Evolutionary conservation across 2,888 invertebrate genomes (phyloP).

Genomic region (Scaptomyza parva): DNA sequence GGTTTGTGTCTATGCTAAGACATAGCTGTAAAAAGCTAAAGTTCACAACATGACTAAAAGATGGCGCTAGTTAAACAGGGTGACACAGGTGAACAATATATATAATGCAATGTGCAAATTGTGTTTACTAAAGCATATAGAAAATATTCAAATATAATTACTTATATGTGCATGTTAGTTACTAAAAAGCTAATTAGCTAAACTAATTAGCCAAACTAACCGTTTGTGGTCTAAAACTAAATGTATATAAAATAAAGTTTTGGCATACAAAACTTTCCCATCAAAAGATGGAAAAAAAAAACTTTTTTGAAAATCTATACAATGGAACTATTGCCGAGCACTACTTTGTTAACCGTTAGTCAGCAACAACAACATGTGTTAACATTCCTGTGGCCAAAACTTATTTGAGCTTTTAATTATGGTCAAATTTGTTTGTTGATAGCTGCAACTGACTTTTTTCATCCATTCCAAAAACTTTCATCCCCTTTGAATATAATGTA

Average conservation of each 20-base stretch:
- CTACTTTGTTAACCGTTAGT: constrained; percentile 8
- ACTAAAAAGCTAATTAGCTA: background rate
- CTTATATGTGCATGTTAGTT: no score
- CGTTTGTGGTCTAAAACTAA: background rate
- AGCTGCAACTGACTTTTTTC: constrained; percentile 32
- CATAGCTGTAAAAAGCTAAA: background rate
- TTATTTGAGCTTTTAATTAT: constrained; percentile 67
- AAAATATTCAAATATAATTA: background rate
- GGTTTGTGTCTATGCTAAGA: constrained; percentile 10
- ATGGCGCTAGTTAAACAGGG: background rate
- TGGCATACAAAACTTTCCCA: constrained; percentile 31
- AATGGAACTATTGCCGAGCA: constrained; percentile 24
- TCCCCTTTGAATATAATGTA: constrained; percentile 22
- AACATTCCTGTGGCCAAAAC: constrained; percentile 38
- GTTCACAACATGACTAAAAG: background rate
- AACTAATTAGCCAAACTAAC: no score
- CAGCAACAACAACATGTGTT: constrained; percentile 20
- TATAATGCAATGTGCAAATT: no score
- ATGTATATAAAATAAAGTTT: constrained; percentile 16
- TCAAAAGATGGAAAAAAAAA: constrained; percentile 52
- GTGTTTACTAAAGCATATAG: background rate
- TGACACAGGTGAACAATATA: background rate
- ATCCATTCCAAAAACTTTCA: constrained; percentile 18
- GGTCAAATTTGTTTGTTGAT: constrained; percentile 43
- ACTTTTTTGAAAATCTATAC: constrained; percentile 40